phyloP scores from a whole-genome alignment of 2,888 invertebrate species.

The Archaeoteleia sp. region DNA sequence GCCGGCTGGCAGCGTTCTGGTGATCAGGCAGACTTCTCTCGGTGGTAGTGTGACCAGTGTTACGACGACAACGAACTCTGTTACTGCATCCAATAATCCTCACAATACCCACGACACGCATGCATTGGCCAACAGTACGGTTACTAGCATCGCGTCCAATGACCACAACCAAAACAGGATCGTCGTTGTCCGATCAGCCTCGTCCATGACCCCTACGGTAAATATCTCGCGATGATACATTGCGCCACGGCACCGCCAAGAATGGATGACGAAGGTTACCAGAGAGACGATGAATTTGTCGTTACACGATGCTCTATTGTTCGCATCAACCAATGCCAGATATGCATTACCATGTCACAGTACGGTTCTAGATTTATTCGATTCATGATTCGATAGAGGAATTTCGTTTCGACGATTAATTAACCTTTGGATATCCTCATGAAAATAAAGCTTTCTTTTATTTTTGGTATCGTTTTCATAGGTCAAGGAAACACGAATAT shows the following conservation, averaged over 20 bases:
- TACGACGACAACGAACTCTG: conserved; percentile 60
- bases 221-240: conserved; percentile 52
- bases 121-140: conserved; percentile 60
- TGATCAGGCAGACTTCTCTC: conserved; percentile 71
- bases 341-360: conserved; percentile 19
- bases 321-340: conserved; percentile 9
- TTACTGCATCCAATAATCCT: conserved; percentile 53
- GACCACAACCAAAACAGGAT: conserved; percentile 74
- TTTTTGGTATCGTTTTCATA: no score
- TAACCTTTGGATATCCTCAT: no score
- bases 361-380: background rate
- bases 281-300: conserved; percentile 32
- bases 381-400: no score
- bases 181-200: conserved; percentile 71
- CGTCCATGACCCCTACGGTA: conserved; percentile 67
- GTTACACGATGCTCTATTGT: conserved; percentile 35
- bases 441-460: no score
- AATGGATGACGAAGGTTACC: conserved; percentile 28
- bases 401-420: no score
- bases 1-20: conserved; percentile 73
- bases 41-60: conserved; percentile 60
- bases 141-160: conserved; percentile 65
- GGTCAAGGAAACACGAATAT: no score
- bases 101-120: conserved; percentile 64
- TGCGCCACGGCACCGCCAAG: conserved; percentile 27